phyloP scores from a whole-genome alignment of 1,140 invertebrate genomes.

The Halyomorpha halys region DNA sequence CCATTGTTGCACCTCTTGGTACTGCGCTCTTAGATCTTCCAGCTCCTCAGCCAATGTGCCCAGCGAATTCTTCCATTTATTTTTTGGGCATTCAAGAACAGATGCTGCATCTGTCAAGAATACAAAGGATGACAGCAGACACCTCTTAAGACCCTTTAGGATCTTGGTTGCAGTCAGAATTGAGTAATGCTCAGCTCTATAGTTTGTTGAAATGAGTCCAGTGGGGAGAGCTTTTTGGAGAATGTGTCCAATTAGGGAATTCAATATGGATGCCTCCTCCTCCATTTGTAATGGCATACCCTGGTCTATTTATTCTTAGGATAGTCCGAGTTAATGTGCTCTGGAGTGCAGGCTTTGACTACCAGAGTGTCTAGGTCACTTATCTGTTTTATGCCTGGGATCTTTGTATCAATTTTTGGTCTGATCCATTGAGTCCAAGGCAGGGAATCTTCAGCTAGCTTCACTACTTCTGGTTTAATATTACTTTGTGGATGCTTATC shows the following conservation, averaged over 20 bases:
- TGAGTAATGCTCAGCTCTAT: not conserved
- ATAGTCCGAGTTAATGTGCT: no score
- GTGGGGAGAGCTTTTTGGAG: not conserved
- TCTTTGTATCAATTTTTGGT: not conserved
- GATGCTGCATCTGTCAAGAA: not conserved
- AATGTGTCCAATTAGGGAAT: not conserved
- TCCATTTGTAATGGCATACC: not conserved
- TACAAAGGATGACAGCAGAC: not conserved
- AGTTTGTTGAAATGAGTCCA: not conserved
- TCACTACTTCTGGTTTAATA: not conserved
- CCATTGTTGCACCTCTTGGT: no score
- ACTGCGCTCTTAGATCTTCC: no score
- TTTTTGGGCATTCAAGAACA: not conserved
- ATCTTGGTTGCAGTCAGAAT: not conserved
- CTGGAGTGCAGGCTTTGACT: no score
- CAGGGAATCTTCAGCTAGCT: not conserved
- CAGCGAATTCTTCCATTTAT: no score
- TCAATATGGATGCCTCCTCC: no score
- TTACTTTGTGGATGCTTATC: not conserved
- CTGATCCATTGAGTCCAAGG: no score
- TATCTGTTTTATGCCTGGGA: no score
- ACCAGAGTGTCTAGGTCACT: no score
- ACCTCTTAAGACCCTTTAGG: not conserved
- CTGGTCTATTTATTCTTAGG: not conserved
- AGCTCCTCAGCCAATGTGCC: no score